Evolutionary conservation across 2,113 vertebrate genomes (phyloP).

Genomic region (Pseudonaja textilis): DNA sequence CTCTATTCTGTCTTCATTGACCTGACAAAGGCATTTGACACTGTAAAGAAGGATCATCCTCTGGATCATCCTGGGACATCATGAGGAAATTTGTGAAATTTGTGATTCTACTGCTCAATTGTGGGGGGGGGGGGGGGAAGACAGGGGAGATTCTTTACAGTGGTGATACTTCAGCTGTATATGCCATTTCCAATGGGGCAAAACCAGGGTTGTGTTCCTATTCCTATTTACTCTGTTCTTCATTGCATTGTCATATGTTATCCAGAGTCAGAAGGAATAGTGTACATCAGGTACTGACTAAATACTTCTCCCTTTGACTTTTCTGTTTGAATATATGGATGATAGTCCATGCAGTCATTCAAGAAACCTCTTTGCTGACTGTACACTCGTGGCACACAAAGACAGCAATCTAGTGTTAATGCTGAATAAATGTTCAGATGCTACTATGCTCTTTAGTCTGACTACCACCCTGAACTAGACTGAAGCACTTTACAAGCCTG

Average conservation of each 20-base stretch:
- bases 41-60: neutral
- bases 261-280: neutral
- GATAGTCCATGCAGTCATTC: neutral
- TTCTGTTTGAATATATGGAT: neutral
- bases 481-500: neutral
- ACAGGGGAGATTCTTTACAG: neutral
- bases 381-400: neutral
- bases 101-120: neutral
- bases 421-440: neutral
- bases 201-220: neutral
- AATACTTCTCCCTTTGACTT: neutral
- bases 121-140: neutral
- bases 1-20: neutral
- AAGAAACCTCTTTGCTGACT: neutral
- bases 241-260: neutral
- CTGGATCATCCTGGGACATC: neutral
- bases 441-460: neutral
- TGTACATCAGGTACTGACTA: neutral
- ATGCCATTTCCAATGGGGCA: neutral
- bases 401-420: neutral
- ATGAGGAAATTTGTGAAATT: neutral
- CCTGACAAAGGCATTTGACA: neutral
- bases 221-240: neutral
- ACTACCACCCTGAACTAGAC: neutral
- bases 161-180: neutral